A percentile compares a stretch with the other conserved stretches of the same genome.
phyloP scores from a whole-genome alignment of 2,888 invertebrate species.

The Pelosia muscerda region DNA sequence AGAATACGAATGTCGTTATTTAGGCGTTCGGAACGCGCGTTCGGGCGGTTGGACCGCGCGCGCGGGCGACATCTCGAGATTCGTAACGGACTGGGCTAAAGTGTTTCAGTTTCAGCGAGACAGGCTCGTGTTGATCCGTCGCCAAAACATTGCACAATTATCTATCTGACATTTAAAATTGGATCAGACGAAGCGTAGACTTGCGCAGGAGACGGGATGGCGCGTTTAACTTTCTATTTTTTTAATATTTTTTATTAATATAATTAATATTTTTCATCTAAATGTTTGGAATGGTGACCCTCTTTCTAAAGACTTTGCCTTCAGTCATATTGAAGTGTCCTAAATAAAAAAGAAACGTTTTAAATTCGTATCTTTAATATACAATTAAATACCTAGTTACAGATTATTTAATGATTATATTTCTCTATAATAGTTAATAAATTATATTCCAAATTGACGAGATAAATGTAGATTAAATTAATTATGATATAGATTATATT shows the following conservation, averaged over 20 bases:
- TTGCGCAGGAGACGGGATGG: constrained; percentile 59
- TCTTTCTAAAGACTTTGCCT: too few species aligned
- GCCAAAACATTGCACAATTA: constrained; percentile 85
- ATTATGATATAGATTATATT: not conserved
- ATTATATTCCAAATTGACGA: too few species aligned
- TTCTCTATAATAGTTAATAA: too few species aligned
- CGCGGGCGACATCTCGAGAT: constrained; percentile 31
- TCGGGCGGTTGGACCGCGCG: constrained; percentile 38
- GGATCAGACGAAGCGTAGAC: constrained; percentile 75
- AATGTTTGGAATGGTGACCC: too few species aligned
- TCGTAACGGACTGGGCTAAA: constrained; percentile 56
- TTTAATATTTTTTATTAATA: constrained; percentile 18
- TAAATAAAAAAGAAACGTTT: too few species aligned
- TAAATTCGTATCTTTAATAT: too few species aligned
- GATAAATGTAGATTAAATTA: too few species aligned
- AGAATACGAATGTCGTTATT: constrained; percentile 24
- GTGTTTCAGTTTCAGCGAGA: constrained; percentile 70
- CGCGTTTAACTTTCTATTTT: constrained; percentile 30
- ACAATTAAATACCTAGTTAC: not conserved
- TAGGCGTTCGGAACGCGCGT: constrained; percentile 46
- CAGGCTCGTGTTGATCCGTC: constrained; percentile 75
- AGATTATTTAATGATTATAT: not conserved
- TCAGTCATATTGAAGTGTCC: too few species aligned
- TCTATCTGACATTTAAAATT: constrained; percentile 87
- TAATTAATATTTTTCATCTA: not conserved